Conservation (phyloP, 2,888 invertebrate species). For the Thereva nobilitata region DNA sequence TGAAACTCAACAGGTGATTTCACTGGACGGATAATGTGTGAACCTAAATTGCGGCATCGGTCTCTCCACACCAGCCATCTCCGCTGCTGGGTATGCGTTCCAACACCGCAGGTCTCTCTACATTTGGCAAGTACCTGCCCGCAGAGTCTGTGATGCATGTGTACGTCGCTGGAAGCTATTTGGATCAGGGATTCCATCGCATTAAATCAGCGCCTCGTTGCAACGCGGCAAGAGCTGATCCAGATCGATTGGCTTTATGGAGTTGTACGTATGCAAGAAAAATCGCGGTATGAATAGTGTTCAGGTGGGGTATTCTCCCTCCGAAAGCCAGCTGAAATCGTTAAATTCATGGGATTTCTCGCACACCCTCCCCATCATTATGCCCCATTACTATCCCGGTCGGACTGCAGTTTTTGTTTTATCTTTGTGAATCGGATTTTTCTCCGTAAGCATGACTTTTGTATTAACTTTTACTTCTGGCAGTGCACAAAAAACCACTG, state of each 20-base stretch:
- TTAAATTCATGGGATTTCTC: constrained; percentile 18
- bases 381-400: neutral
- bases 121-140: neutral
- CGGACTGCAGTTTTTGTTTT: too few species aligned
- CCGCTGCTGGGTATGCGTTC: too few species aligned
- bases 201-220: neutral
- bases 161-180: neutral
- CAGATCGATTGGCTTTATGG: neutral
- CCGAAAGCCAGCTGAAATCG: constrained; percentile 9
- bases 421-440: too few species aligned
- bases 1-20: constrained; percentile 16
- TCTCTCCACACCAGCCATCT: neutral
- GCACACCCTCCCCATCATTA: constrained; percentile 18
- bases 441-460: too few species aligned
- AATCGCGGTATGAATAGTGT: neutral
- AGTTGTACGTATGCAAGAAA: neutral
- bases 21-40: neutral
- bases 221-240: constrained; percentile 14
- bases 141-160: too few species aligned
- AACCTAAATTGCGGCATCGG: neutral
- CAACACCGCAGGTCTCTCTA: neutral
- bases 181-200: constrained; percentile 2
- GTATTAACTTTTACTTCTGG: too few species aligned
- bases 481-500: too few species aligned
- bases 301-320: neutral